Conservation (phyloP, 2,113 vertebrate genomes). For the Misgurnus mizolepis region DNA sequence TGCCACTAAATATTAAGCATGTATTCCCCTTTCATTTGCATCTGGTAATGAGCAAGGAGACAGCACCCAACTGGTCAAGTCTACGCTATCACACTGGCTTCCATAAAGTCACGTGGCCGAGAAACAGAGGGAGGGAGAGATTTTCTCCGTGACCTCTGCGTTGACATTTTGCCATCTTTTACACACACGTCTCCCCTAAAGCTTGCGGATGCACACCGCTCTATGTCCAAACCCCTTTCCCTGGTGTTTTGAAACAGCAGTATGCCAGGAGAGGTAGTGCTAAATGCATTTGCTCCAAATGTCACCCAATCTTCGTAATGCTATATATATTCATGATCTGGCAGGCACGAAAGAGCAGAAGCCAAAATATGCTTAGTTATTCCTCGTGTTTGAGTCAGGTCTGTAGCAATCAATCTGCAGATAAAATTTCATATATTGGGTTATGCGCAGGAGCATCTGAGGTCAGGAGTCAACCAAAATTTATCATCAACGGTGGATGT, state of each 20-base stretch:
- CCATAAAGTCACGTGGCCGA: slow-evolving; percentile 51
- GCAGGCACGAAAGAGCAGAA: slow-evolving; percentile 68
- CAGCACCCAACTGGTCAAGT: slow-evolving; percentile 73
- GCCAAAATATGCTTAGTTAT: slow-evolving; percentile 70
- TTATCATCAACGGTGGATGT: slow-evolving; percentile 24
- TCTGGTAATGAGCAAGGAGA: slow-evolving; percentile 76
- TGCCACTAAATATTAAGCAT: slow-evolving; percentile 82
- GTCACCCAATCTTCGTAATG: slow-evolving; percentile 78
- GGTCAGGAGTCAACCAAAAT: neutral
- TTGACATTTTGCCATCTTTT: slow-evolving; percentile 62
- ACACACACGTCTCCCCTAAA: slow-evolving; percentile 71
- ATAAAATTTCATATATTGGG: slow-evolving; percentile 26
- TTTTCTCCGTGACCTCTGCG: slow-evolving; percentile 65
- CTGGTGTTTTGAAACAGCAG: slow-evolving; percentile 69
- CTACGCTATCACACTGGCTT: slow-evolving; percentile 48
- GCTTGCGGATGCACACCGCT: slow-evolving; percentile 66
- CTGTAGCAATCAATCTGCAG: slow-evolving; percentile 57
- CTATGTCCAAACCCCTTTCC: slow-evolving; percentile 49
- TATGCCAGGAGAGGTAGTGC: slow-evolving; percentile 67
- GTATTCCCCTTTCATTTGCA: slow-evolving; percentile 80
- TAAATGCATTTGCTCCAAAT: slow-evolving; percentile 75
- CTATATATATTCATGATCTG: slow-evolving; percentile 80
- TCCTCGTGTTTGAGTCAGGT: slow-evolving; percentile 71
- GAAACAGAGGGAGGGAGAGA: slow-evolving; percentile 52
- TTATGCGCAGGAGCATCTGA: slow-evolving; percentile 11